A percentile compares a stretch with the other conserved stretches of the same genome.
phyloP scores from a whole-genome alignment of 2,888 invertebrate species.

The Rhagium mordax region DNA sequence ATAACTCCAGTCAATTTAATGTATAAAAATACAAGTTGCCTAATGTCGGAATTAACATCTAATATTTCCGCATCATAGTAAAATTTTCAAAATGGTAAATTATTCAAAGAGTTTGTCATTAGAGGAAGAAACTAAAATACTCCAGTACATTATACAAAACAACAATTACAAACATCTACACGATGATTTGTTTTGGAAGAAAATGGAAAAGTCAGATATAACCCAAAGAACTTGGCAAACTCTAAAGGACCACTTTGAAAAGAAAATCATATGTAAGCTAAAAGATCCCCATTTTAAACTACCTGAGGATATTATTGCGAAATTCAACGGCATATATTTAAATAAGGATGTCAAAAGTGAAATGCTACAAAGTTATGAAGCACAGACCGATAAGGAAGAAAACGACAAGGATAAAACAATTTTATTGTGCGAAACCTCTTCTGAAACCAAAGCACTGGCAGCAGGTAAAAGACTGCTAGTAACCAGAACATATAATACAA shows the following conservation, averaged over 20 bases:
- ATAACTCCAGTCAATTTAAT: neutral
- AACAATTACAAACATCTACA: constrained; percentile 7
- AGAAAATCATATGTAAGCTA: constrained; percentile 9
- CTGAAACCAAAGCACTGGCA: neutral
- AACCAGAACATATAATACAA: constrained; percentile 1
- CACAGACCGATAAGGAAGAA: neutral
- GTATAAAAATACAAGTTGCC: neutral
- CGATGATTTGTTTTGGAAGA: constrained; percentile 4
- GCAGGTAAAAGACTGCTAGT: neutral
- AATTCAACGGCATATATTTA: neutral
- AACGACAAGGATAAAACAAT: neutral
- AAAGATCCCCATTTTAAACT: neutral
- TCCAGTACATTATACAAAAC: constrained; percentile 14
- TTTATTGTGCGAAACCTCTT: neutral
- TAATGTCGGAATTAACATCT: neutral
- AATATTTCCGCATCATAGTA: neutral
- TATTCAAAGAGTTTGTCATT: neutral
- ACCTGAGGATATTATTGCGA: neutral
- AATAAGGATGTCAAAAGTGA: neutral
- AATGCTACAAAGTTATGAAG: neutral
- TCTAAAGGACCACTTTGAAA: constrained; percentile 18
- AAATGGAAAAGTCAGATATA: constrained; percentile 1
- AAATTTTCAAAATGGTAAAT: constrained; percentile 10
- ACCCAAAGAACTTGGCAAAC: constrained; percentile 9
- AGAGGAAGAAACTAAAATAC: constrained; percentile 21